Evolutionary conservation across 2,888 invertebrate species (phyloP).

Genomic region (Aleiodes leptofemur): DNA sequence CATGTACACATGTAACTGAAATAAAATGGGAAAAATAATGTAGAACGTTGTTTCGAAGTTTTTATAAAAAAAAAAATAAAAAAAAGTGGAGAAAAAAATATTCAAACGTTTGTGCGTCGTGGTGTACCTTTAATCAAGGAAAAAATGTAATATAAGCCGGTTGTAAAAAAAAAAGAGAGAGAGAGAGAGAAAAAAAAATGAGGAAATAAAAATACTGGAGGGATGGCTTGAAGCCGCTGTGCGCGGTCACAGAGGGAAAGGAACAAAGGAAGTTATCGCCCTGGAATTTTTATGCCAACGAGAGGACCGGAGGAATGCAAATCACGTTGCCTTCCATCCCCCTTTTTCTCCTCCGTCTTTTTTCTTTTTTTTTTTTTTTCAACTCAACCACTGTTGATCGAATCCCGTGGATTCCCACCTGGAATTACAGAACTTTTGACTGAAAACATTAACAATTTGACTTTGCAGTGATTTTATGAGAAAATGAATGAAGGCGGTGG

Average conservation of each 20-base stretch:
- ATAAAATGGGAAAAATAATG: background rate
- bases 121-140: conserved; percentile 68
- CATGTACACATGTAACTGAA: background rate
- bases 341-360: conserved; percentile 19
- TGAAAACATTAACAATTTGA: conserved; percentile 40
- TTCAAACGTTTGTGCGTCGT: conserved; percentile 36
- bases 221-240: conserved; percentile 44
- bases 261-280: conserved; percentile 74
- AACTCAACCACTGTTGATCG: conserved; percentile 41
- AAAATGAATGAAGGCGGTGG: conserved; percentile 34
- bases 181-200: conserved; percentile 39
- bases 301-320: conserved; percentile 71
- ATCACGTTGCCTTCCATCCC: conserved; percentile 61
- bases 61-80: background rate
- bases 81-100: conserved; percentile 13
- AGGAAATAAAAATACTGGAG: conserved; percentile 42
- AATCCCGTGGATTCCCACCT: conserved; percentile 44
- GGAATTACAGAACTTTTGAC: conserved; percentile 38
- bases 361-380: conserved; percentile 21
- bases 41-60: conserved; percentile 7
- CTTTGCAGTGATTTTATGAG: conserved; percentile 17
- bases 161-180: conserved; percentile 71
- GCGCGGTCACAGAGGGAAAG: conserved; percentile 63
- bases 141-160: conserved; percentile 70
- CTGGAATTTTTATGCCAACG: conserved; percentile 73